Evolutionary conservation across 2,113 vertebrate genomes (phyloP).

Genomic region (Gobius niger): DNA sequence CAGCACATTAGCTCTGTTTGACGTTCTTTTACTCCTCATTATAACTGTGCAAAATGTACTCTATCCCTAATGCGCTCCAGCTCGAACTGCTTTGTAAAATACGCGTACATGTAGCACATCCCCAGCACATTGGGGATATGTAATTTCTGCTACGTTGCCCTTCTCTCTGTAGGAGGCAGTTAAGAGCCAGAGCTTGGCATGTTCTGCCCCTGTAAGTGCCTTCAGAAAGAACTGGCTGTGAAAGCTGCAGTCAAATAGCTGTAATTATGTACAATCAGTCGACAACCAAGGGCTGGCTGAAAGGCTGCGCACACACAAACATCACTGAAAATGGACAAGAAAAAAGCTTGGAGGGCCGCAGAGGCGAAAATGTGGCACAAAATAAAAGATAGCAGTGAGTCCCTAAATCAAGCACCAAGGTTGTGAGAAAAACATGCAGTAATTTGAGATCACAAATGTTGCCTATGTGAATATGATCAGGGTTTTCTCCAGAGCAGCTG

Average conservation of each 20-base stretch:
- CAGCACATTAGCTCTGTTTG: slow-evolving; percentile 7
- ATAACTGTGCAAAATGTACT: not conserved
- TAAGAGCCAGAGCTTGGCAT: slow-evolving; percentile 62
- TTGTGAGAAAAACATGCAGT: slow-evolving; percentile 15
- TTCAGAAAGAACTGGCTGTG: slow-evolving; percentile 67
- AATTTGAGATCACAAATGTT: slow-evolving; percentile 28
- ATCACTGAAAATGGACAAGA: slow-evolving; percentile 29
- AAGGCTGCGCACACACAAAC: slow-evolving; percentile 69
- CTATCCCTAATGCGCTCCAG: not conserved
- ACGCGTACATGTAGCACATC: slow-evolving; percentile 4
- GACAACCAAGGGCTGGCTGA: slow-evolving; percentile 65
- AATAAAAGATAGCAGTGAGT: slow-evolving; percentile 37
- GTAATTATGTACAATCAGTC: slow-evolving; percentile 79
- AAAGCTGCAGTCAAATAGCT: slow-evolving; percentile 77
- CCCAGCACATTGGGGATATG: slow-evolving; percentile 16
- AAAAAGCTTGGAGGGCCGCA: slow-evolving; percentile 16
- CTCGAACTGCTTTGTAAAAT: not conserved
- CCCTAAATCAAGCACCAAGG: slow-evolving; percentile 25
- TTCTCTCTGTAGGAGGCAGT: slow-evolving; percentile 52
- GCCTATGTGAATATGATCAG: slow-evolving; percentile 38
- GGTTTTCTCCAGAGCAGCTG: not conserved
- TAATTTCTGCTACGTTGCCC: slow-evolving; percentile 41
- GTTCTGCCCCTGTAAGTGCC: slow-evolving; percentile 68
- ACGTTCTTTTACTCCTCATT: not conserved
- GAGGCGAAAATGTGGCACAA: slow-evolving; percentile 35